Percentiles rank a stretch among this genome's conserved stretches.
These are phyloP conservation scores for Rhynchotus rufescens DNA, from an alignment of 2,797 vertebrate genomes.

Conservation along the genomic window DNA sequence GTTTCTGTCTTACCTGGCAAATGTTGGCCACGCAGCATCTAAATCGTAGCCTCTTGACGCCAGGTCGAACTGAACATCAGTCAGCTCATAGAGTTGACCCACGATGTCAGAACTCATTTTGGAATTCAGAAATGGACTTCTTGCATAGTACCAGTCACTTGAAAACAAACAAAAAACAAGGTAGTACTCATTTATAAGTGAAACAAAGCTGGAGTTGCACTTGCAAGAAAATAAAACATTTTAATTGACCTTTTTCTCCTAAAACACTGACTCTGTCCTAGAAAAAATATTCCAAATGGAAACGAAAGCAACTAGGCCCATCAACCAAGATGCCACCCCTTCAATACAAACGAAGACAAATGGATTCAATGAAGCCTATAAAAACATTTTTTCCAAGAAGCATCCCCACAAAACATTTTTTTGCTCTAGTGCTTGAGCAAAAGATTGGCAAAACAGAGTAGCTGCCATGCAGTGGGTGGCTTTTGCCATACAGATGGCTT, in stretches of 20 bases:
- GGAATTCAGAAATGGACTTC: conserved; percentile 93
- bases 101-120: conserved; percentile 91
- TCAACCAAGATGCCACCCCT: not conserved
- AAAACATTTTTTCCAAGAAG: not conserved
- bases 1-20: conserved; percentile 87
- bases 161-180: not conserved
- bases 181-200: not conserved
- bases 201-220: not conserved
- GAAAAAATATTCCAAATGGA: not conserved
- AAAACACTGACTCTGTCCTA: not conserved
- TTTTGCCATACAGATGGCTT: not conserved
- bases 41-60: conserved; percentile 93
- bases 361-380: not conserved
- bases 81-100: conserved; percentile 93
- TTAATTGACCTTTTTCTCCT: not conserved
- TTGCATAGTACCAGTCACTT: conserved; percentile 96
- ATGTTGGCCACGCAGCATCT: conserved; percentile 93
- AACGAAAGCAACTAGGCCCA: not conserved
- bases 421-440: not conserved
- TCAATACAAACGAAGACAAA: not conserved
- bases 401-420: not conserved
- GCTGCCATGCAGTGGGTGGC: not conserved
- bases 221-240: not conserved
- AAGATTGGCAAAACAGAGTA: not conserved
- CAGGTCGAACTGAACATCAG: conserved; percentile 94